Evolutionary conservation across 1,140 invertebrate species (phyloP), one percentile per base, ranked within the genome.

Genomic region (Cydia strobilella): DNA sequence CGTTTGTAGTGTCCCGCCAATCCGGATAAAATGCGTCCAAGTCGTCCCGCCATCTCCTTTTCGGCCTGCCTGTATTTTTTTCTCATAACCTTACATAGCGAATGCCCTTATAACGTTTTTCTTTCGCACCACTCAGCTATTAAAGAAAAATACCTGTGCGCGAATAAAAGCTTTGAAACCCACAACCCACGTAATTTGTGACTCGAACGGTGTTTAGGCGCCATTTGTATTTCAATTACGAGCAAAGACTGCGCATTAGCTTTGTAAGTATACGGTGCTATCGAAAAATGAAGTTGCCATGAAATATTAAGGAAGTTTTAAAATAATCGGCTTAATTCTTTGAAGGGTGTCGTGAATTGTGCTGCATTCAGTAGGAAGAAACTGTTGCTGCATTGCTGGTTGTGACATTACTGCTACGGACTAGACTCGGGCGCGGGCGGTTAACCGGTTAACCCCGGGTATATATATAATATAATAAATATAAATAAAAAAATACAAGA

Each of bases 101-200:
- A 15, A 51, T 51, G 1, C 1, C 6, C 15, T 51, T 51, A n/a
- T 12, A 51, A 15, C 48, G n/a, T 51, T 51, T 51, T 51, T 48
- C 45, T 15, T 48, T 9, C 2, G 0, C 18, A 25, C 59, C 25
- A 63, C 9, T 15, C 5, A 6, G 13, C 63, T 66, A 66, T 66
- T 66, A 66, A 25, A 66, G 13, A 23, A 31, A 51, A 66, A 66
- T 66, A 27, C 63, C 63, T 66, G 13, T 15, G 63, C 63, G 27
- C 25, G 63, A 66, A 66, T 66, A 66, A 66, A 63, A 66, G 63
- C 63, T 35, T 66, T 35, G 15, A 35, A 66, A 66, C 15, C 27
- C 27, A 63, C 23, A 66, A 66, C 35, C 23, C 63, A n/a, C 48
- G n/a, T 66, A 66, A 66, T 66, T 66, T 66, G 23, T 31, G 63